These are phyloP conservation scores for Trachelus tabidus DNA, from an alignment of 2,888 invertebrate genomes.

Conservation along the genomic window DNA sequence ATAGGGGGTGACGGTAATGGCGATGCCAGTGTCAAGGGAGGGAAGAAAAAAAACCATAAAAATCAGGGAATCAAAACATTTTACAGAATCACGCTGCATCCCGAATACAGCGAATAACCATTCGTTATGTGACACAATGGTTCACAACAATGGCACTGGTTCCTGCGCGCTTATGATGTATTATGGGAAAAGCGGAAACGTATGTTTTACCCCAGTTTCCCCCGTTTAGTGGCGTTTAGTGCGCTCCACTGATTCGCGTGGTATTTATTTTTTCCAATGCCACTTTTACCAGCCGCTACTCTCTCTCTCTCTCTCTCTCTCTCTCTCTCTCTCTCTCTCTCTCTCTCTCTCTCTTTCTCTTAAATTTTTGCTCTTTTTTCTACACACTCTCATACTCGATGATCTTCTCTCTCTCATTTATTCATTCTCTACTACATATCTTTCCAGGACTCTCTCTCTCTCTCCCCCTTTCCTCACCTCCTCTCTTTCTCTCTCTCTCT, in stretches of 20 bases:
- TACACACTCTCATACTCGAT: background rate
- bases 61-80: slow-evolving; percentile 44
- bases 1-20: slow-evolving; percentile 4
- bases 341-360: no score
- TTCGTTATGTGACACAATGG: slow-evolving; percentile 55
- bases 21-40: slow-evolving; percentile 12
- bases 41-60: slow-evolving; percentile 29
- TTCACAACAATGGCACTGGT: slow-evolving; percentile 39
- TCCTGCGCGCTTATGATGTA: slow-evolving; percentile 54
- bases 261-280: slow-evolving; percentile 45
- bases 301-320: slow-evolving; percentile 37
- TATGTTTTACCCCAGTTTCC: slow-evolving; percentile 59
- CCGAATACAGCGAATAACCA: slow-evolving; percentile 43
- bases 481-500: slow-evolving; percentile 10
- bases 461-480: background rate
- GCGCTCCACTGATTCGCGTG: slow-evolving; percentile 48
- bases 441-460: no score
- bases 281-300: slow-evolving; percentile 10
- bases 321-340: slow-evolving; percentile 44
- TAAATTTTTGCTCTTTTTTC: background rate
- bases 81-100: slow-evolving; percentile 28
- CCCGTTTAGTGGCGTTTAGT: slow-evolving; percentile 60
- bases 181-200: slow-evolving; percentile 58
- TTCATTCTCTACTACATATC: no score
- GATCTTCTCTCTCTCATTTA: no score